Evolutionary conservation across 2,888 invertebrate genomes (phyloP).

Genomic region (Dromius quadrimaculatus): DNA sequence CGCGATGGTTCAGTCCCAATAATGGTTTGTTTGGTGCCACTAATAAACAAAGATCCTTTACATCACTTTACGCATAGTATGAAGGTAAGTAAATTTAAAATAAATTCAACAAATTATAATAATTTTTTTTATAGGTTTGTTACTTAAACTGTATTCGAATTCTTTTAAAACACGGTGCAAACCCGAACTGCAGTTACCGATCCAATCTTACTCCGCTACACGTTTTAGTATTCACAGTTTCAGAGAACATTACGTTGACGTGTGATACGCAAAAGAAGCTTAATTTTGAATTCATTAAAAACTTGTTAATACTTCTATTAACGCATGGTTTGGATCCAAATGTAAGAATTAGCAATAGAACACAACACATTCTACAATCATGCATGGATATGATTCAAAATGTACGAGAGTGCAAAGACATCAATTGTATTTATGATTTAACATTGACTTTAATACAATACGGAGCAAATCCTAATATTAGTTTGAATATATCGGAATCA

Average conservation of each 20-base stretch:
- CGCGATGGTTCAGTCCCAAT: constrained; percentile 80
- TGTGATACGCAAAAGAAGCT: constrained; percentile 76
- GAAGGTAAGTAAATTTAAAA: constrained; percentile 69
- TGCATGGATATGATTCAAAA: constrained; percentile 78
- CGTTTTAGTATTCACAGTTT: constrained; percentile 78
- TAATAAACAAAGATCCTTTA: constrained; percentile 80
- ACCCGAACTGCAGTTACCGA: constrained; percentile 79
- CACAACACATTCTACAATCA: constrained; percentile 78
- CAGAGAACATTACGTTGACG: constrained; percentile 77
- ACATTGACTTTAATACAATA: constrained; percentile 79
- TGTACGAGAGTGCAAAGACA: constrained; percentile 75
- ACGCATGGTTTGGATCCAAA: constrained; percentile 78
- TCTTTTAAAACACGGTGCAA: constrained; percentile 77
- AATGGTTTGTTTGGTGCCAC: constrained; percentile 79
- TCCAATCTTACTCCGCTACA: constrained; percentile 78
- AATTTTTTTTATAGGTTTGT: constrained; percentile 69
- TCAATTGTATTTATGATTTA: constrained; percentile 78
- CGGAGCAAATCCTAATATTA: constrained; percentile 80
- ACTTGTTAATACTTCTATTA: constrained; percentile 74
- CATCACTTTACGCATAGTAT: constrained; percentile 80
- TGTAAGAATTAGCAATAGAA: constrained; percentile 71
- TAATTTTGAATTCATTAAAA: constrained; percentile 79
- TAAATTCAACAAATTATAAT: not conserved
- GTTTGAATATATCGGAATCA: constrained; percentile 68
- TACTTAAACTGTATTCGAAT: constrained; percentile 79